These are phyloP conservation scores for Aphrophora alni DNA, from an alignment of 2,888 invertebrate genomes.

Conservation along the genomic window DNA sequence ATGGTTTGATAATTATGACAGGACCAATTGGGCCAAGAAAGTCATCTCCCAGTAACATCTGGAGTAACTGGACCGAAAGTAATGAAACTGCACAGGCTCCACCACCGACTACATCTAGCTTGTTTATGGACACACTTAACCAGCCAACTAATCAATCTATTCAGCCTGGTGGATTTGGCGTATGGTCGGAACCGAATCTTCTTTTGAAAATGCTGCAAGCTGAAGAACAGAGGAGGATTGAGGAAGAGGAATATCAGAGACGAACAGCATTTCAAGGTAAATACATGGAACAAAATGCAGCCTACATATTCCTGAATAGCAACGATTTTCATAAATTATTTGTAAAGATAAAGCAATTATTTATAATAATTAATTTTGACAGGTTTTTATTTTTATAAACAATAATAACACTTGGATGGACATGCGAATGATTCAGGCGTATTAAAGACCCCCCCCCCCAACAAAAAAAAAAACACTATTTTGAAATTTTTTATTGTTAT, in stretches of 20 bases:
- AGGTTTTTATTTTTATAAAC: too few species aligned
- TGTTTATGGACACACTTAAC: conserved; percentile 42
- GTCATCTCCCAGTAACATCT: conserved; percentile 27
- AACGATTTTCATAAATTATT: too few species aligned
- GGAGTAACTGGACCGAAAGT: conserved; percentile 20
- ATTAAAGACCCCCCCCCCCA: too few species aligned
- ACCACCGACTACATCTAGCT: conserved; percentile 45
- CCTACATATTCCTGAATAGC: too few species aligned
- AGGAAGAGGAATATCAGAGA: conserved; percentile 23
- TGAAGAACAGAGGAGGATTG: conserved; percentile 25
- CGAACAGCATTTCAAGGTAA: conserved; percentile 23
- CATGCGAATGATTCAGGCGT: neutral
- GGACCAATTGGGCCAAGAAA: conserved; percentile 60
- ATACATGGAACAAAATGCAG: too few species aligned
- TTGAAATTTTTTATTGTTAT: too few species aligned
- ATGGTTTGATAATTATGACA: conserved; percentile 22
- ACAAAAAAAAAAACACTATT: too few species aligned
- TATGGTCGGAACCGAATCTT: conserved; percentile 31
- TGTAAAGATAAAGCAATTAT: too few species aligned
- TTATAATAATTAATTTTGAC: too few species aligned
- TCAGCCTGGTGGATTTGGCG: neutral
- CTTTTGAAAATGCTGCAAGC: conserved; percentile 37
- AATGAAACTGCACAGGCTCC: conserved; percentile 32
- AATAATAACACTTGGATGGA: neutral
- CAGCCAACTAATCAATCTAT: neutral